Conservation (phyloP, 1,140 invertebrate genomes). For the Scaptomyza graminum region DNA sequence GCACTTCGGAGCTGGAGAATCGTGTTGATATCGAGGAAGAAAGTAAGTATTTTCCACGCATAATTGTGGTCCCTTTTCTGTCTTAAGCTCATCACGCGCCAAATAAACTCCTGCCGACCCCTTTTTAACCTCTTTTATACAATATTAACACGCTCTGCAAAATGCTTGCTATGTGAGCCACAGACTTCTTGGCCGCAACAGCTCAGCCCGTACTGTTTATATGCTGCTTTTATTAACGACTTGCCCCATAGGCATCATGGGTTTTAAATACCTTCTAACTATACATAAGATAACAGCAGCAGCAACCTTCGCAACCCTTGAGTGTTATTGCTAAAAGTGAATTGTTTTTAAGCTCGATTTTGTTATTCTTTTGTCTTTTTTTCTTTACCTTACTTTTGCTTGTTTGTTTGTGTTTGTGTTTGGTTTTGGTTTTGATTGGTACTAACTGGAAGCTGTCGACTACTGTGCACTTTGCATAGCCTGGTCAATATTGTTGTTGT, state of each 20-base stretch:
- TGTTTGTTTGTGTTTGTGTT: constrained; percentile 1
- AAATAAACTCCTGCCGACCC: background rate
- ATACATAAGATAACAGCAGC: constrained; percentile 11
- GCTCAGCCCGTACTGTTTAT: constrained; percentile 9
- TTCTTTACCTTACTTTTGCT: constrained; percentile 4
- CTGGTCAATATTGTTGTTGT: background rate
- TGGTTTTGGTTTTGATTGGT: constrained; percentile 19
- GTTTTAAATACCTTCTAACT: constrained; percentile 31
- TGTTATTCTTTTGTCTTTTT: constrained; percentile 5
- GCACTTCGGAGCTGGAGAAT: constrained; percentile 90
- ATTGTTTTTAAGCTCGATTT: constrained; percentile 5
- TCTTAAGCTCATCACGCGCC: constrained; percentile 22
- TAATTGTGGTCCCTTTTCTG: constrained; percentile 15
- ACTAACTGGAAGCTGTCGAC: constrained; percentile 13
- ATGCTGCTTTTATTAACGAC: constrained; percentile 21
- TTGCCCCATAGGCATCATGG: constrained; percentile 39
- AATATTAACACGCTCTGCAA: constrained; percentile 13
- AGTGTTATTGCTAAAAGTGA: constrained; percentile 36
- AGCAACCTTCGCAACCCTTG: constrained; percentile 5
- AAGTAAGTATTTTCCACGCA: constrained; percentile 86
- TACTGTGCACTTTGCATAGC: constrained; percentile 27
- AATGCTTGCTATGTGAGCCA: constrained; percentile 22
- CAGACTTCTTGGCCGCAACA: background rate
- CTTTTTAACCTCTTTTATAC: constrained; percentile 9
- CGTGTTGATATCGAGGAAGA: constrained; percentile 88